Evolutionary conservation across 2,888 invertebrate species (phyloP).

Genomic region (Geotrupes spiniger): DNA sequence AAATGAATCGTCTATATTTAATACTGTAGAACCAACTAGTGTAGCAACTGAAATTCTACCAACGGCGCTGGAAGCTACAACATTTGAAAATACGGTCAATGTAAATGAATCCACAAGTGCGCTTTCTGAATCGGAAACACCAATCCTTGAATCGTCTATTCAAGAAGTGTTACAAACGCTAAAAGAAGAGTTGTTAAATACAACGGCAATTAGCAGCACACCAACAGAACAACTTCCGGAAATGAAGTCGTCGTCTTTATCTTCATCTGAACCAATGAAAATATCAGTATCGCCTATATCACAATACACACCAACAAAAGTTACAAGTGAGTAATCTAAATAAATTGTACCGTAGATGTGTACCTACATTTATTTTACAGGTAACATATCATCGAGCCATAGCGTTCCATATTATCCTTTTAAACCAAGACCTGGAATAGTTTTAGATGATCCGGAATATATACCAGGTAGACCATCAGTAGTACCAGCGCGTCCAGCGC

Average conservation of each 20-base stretch:
- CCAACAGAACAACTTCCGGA: conserved; percentile 50
- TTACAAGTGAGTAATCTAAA: conserved; percentile 8
- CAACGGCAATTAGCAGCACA: conserved; percentile 37
- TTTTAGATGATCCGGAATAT: conserved; percentile 79
- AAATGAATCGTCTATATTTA: conserved; percentile 3
- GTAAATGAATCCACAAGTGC: conserved; percentile 12
- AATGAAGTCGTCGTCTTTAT: conserved; percentile 21
- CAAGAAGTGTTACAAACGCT: conserved; percentile 42
- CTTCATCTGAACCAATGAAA: conserved; percentile 32
- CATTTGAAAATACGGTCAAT: conserved; percentile 1
- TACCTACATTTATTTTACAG: conserved; percentile 5
- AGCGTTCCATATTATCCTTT: conserved; percentile 59
- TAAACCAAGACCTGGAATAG: conserved; percentile 80
- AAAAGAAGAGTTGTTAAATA: conserved; percentile 33
- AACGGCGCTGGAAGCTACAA: conserved; percentile 10
- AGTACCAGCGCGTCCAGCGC: conserved; percentile 49
- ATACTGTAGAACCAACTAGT: conserved; percentile 1
- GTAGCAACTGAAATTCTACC: conserved; percentile 11
- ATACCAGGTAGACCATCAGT: conserved; percentile 61
- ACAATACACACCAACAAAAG: conserved; percentile 11
- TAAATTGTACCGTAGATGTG: not conserved
- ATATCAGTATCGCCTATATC: conserved; percentile 26
- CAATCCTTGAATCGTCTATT: conserved; percentile 49
- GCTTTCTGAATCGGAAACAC: conserved; percentile 30
- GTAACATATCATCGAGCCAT: conserved; percentile 35